Base-by-base conservation (phyloP, 53 echinoderm and acorn worm genomes). In the Arbacia lixula region DNA sequence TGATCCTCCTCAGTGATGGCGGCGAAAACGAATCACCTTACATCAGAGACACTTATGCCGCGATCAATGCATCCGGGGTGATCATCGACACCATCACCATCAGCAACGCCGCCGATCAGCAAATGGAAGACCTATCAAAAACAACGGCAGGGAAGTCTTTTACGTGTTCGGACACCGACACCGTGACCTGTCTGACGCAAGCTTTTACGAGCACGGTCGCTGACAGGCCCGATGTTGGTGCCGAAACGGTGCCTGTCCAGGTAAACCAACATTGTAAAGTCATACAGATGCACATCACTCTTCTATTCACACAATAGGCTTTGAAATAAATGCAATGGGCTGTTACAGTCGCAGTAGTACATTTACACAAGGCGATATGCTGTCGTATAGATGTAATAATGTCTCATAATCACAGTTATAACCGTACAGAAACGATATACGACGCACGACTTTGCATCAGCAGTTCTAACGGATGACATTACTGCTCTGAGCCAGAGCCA, bases 11-110 rank as follows among this genome's bases (percentile, higher is more conserved):
- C 9, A 77, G 77, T 17, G 77, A 77, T 58, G 77, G 77, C 0
- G 37, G 29, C 3, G 77, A 57, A 33, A 57, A 38, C 11, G 3
- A 0, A 24, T 22, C 26, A 21, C 77, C 77, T 12, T 57, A 38
- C 11, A 77, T 77, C 56, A 57, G 37, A 4, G 77, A 77, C 2
- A 77, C 60, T 6, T 77, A 57, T 36, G 60, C 36, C 0, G 77
- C 35, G 0, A 42, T 77, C 35, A 16, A 57, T 0, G 53, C 35
- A 17, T 77, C 77, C 1, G 77, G 77, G 24, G 77, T 77, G 20
- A 77, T 58, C 24, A 39, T 77, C 27, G 77, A 77, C 58, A 77
- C 77, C 35, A 58, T 77, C 24, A 42, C 77, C 11, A 77, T 77
- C 1, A 77, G 77, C 60, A 24, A 77, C 38, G 16, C 56, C 21